Base-by-base conservation (phyloP, 1,140 invertebrate species). In the Phthorimaea operculella region DNA sequence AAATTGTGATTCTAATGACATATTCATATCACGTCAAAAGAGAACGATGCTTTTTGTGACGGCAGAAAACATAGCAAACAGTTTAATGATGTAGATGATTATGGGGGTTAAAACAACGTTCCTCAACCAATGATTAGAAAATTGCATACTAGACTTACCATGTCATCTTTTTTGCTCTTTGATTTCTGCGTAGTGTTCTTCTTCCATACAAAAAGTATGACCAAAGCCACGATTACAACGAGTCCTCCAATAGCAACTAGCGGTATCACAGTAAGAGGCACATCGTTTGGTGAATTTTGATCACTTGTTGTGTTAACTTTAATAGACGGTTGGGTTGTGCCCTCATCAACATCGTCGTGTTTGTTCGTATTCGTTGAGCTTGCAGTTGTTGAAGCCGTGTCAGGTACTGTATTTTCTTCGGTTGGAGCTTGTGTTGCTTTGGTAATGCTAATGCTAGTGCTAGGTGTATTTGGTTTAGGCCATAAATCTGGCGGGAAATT, bases 161-260 rank as follows among this genome's bases (percentile, higher is more conserved):
- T 85, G 42, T 83, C 79, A 48, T 85, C 82, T 58, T 85, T 84
- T 52, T 79, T 79, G 9, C 64, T 76, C 16, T 73, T 74, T 5
- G 66, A 55, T 58, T 73, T 76, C 10, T 64, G 64, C 4, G 60
- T 52, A 51, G 61, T 62, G 36, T 80, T 77, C 60, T 79, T 83
- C 54, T 74, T 80, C 69, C 79, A 83, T 9, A 85, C 70, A 61
- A 79, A 81, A 6, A 80, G 60, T 16, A 82, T 77, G 2, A 82
- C 82, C 1, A 60, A 75, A 45, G 72, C 77, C 1, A 85, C 82
- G n/a, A 85, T 72, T 1, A 75, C 59, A 12, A 85, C 76, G 15
- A 85, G 50, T 33, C 66, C 73, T 52, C 71, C 74, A 34, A 83
- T 79, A 3, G 77, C 79, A 21, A 82, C 60, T n/a, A 82, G 53